Evolutionary conservation across 2,113 vertebrate species (phyloP), one percentile per base, ranked within the genome.

Genomic region (Lontra canadensis): DNA sequence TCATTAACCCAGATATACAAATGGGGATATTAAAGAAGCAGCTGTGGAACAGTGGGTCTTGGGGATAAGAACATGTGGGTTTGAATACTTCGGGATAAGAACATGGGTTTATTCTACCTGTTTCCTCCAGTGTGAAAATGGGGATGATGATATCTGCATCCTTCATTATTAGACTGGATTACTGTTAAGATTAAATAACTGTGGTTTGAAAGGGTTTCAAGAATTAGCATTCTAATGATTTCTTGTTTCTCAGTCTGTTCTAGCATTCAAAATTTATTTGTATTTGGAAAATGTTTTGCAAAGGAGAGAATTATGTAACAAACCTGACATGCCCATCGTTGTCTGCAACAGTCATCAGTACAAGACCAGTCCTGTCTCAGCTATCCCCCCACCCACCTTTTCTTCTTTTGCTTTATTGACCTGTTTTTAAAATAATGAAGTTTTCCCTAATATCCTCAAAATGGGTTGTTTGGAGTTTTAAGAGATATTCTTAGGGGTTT

Each of bases 181-280:
- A 25, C 17, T 65, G 49, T 92, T 69, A 65, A 47, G 36, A 39
- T 69, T 94, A 73, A 91, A 67, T 34, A 34, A 44, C 29, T 57
- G 0, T 42, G 5, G 3, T 76, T 84, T 11, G 39, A 21, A 79
- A 91, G 65, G 23, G n/a, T 84, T 71, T 88, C 65, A 95, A 76
- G 59, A 94, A 94, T 80, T 93, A 59, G 65, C 31, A 76, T 88
- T 63, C 73, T 82, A 86, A 42, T 94, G 36, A 82, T 81, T 76
- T 84, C 23, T 36, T 71, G 1, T 55, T 63, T 85, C n/a, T 78
- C 31, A 10, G 39, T 29, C 26, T 63, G 4, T 61, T 74, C 39
- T 76, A 2, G 49, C 52, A 39, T 52, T 84, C 39, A 55, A 55
- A 84, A 12, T 36, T 21, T 63, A 57, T 63, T 90, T 87, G 93